phyloP scores from a whole-genome alignment of 23 tunicate genomes.

The Corella eumyota region DNA sequence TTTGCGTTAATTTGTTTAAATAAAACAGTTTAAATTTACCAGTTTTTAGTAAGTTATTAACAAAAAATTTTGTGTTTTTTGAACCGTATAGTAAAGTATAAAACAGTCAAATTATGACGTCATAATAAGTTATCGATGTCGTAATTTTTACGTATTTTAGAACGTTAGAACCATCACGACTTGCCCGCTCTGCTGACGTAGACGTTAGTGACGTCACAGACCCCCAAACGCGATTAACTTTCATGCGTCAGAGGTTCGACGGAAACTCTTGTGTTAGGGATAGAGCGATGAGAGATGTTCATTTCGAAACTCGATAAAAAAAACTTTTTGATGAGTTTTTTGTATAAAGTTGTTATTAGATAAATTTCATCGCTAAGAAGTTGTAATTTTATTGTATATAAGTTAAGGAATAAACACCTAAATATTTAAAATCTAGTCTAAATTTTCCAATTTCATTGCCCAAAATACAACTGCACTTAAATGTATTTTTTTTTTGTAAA shows the following conservation, averaged over 20 bases:
- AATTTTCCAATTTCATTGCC: too few relatives aligned
- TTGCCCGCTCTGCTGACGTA: constrained; percentile 25
- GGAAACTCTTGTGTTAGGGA: constrained; percentile 63
- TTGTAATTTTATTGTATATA: too few relatives aligned
- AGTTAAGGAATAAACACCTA: too few relatives aligned
- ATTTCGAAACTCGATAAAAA: constrained; percentile 49
- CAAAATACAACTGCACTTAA: too few relatives aligned
- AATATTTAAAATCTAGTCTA: too few relatives aligned
- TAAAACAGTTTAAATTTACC: too few relatives aligned
- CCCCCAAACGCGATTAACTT: constrained; percentile 15
- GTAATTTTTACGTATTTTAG: constrained; percentile 3
- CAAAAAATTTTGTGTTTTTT: too few relatives aligned
- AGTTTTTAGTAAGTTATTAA: too few relatives aligned
- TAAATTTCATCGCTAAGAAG: too few relatives aligned
- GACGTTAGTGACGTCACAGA: constrained; percentile 48
- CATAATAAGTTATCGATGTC: background rate
- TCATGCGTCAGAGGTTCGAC: constrained; percentile 54
- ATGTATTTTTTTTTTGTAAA: too few relatives aligned
- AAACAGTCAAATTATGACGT: background rate
- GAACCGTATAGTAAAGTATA: background rate
- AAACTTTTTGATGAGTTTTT: background rate
- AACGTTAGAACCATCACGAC: constrained; percentile 7
- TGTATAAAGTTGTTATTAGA: background rate
- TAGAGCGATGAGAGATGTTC: constrained; percentile 58
- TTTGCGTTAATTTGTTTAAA: too few relatives aligned